Evolutionary conservation across 2,113 vertebrate species (phyloP), one percentile per base, ranked within the genome.

Genomic region (Pica pica): DNA sequence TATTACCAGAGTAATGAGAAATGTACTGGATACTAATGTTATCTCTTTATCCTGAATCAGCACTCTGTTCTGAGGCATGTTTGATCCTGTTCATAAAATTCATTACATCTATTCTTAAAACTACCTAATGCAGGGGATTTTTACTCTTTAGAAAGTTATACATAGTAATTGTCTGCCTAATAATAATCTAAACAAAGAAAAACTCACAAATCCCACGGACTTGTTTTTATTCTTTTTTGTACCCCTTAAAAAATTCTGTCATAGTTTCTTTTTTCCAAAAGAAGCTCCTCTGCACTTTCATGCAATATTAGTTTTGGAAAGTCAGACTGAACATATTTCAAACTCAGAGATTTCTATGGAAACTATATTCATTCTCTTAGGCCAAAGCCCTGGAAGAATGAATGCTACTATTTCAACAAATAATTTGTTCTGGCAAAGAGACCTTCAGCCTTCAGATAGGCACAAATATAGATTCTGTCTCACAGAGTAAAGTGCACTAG

Each of bases 101-200:
- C 6, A 16, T 73, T n/a, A 30, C 53, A 88, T 19, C 4, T 79
- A 10, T 64, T 84, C 13, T 63, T 73, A 65, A 71, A 92, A 70
- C 10, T 57, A 41, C 6, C 2, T 22, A 73, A n/a, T 19, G 7
- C 73, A 71, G 12, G 31, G 6, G 10, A 57, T 64, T 83, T 85
- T 92, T 33, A 56, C 4, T 35, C 24, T 35, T 78, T 82, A 75
- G 31, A 53, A 82, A 75, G 14, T 33, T 37, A n/a, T 30, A 20
- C 0, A 0, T 20, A 65, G 7, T 17, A 52, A 50, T 44, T 53
- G 0, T 46, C 27, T 80, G 46, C 18, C 5, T 1, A 61, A 28
- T 30, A 50, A 23, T 5, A 33, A 78, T 30, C 4, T 14, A 27
- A 77, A 59, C 0, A 16, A 77, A 65, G 28, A 22, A 59, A 42